Evolutionary conservation across 2,797 vertebrate genomes (phyloP), one percentile per base, ranked within the genome.

Genomic region (Siniperca undulata): DNA sequence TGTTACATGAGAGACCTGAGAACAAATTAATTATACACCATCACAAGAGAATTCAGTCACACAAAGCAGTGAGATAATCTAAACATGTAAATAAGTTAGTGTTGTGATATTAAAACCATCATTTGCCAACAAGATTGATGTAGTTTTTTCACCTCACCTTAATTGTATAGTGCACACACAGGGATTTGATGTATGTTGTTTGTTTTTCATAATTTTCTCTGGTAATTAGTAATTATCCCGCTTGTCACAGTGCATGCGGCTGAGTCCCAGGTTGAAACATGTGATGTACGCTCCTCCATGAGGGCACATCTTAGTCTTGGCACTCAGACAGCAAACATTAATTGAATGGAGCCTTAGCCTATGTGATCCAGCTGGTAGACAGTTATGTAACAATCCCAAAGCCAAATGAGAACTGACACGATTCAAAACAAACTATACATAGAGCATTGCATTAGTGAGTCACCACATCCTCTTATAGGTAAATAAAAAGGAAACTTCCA

Each of bases 301-400:
- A 70, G 70, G 48, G 75, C 70, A 68, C 80, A 70, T 84, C 72
- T 79, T 67, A 78, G 70, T 82, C 73, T 83, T 87, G 84, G 83
- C 87, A 82, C 78, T 79, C 36, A 46, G 59, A 66, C 30, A 19
- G 40, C 40, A 74, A 83, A 78, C 67, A 38, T 74, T 80, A 91
- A 90, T 86, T 86, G 85, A 88, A 85, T 73, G 50, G 61, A 74
- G 83, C 46, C 72, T 84, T 60, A 84, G 70, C 79, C 79, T 59
- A 75, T 88, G 84, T 79, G 77, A 83, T 90, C 64, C 83, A 86
- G 81, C 86, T 88, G 76, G 76, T 91, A 78, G 77, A 73, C 72
- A 2, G 85, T 91, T 91, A 87, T 68, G 71, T 83, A 93, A 93
- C 78, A 34, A 42, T 67, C 56, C 72, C 46, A 56, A 80, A 84